Evolutionary conservation across 2,113 vertebrate genomes (phyloP), one percentile per base, ranked within the genome.

Genomic region (Nothobranchius kuhntae): DNA sequence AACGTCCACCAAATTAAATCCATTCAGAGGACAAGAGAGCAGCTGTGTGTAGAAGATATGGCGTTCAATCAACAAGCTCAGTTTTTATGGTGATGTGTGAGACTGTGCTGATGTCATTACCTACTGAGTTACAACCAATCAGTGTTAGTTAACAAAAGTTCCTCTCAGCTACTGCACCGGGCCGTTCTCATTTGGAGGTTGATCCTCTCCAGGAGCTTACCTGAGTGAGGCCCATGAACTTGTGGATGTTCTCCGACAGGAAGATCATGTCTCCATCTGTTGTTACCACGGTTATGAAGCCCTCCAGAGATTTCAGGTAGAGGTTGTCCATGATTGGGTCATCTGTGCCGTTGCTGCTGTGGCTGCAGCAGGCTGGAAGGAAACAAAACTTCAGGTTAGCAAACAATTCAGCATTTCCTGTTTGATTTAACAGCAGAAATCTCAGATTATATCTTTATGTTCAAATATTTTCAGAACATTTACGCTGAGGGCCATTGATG

Each of bases 231-330:
- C 98, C 98, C 95, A 99, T 95, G 80, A 96, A 97, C 83, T 98
- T 99, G 94, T 92, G 98, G 94, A 99, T 95, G 90, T 99, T 99
- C 88, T 99, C 98, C 0, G 98, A 99, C 84, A 99, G 86, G 83
- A 98, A 99, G 88, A 98, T 94, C 90, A 99, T 98, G 88, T 99
- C 98, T n/a, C 98, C 98, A 54, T 99, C 98, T 47, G 98, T 95
- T 42, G 97, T 99, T 81, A 98, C 94, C 88, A 99, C 95, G 0
- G 95, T 95, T 82, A 99, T 83, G 89, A 99, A 99, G 62, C 97
- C 98, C 87, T 98, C 97, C 89, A 99, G 92, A 83, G 96, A 96
- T 84, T 97, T 98, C 78, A 98, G 94, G 91, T 98, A 99, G 73
- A 92, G 74, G 26, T 83, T 91, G 89, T 93, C 92, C 91, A 92